Evolutionary conservation across 2,888 invertebrate species (phyloP).

Genomic region (Drosophila silvestris): DNA sequence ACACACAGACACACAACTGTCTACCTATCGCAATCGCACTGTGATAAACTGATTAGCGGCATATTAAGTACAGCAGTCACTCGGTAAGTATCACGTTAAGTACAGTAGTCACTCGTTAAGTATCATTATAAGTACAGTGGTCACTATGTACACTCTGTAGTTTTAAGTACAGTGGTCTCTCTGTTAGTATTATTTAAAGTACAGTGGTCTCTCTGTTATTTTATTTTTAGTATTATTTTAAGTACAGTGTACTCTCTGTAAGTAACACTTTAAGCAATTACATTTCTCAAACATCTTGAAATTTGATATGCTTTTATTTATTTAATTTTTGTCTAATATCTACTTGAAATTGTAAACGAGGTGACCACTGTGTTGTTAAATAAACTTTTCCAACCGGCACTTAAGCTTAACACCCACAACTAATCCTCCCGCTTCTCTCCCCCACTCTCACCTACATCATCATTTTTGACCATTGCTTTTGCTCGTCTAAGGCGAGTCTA

Average conservation of each 20-base stretch:
- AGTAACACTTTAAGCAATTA: too few relatives aligned
- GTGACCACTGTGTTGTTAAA: conserved; percentile 24
- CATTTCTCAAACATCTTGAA: not conserved
- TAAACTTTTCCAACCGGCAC: conserved; percentile 62
- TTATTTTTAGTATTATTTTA: not conserved
- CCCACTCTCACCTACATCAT: not conserved
- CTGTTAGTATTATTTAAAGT: not conserved
- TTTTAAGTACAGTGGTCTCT: too few relatives aligned
- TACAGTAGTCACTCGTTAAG: not conserved
- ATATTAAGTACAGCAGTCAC: conserved; percentile 13
- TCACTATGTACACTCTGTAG: too few relatives aligned
- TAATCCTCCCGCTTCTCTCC: not conserved
- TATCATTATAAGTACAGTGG: too few relatives aligned
- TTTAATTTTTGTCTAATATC: not conserved
- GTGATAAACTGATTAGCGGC: conserved; percentile 51
- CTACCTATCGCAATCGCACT: conserved; percentile 37
- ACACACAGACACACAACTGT: conserved; percentile 9
- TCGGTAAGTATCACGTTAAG: not conserved
- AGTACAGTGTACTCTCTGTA: not conserved
- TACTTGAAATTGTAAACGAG: not conserved
- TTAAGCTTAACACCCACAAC: conserved; percentile 27
- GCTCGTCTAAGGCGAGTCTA: conserved; percentile 25
- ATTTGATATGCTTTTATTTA: not conserved
- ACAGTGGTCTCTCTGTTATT: not conserved
- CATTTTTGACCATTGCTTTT: conserved; percentile 29